Percentiles rank a stretch among this genome's conserved stretches.
phyloP scores from a whole-genome alignment of 2,113 vertebrate species.

The Cynoglossus semilaevis region DNA sequence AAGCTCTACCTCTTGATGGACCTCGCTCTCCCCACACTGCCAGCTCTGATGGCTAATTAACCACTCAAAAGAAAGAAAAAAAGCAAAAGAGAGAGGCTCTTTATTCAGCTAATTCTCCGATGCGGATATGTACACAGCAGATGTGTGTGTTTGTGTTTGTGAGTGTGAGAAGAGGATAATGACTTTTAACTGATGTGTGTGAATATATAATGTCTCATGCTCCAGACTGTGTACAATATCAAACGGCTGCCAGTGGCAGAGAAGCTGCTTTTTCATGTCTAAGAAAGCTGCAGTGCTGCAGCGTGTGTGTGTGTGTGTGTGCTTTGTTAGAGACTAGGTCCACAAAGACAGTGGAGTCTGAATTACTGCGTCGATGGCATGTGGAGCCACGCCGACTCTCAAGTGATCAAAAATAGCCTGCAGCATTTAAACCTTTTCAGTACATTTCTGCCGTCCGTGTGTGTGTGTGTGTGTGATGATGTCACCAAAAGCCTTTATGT shows the following conservation, averaged over 20 bases:
- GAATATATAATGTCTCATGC: slow-evolving; percentile 47
- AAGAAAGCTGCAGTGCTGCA: slow-evolving; percentile 19
- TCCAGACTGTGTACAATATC: slow-evolving; percentile 40
- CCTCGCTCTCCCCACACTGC: slow-evolving; percentile 56
- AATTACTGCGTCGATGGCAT: not conserved
- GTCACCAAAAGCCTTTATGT: too few relatives aligned
- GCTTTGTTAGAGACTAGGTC: slow-evolving; percentile 27
- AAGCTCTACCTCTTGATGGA: slow-evolving; percentile 76
- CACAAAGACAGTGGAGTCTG: slow-evolving; percentile 12
- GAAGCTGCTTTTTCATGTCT: slow-evolving; percentile 32
- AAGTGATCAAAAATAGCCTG: not conserved
- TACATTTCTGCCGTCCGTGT: too few relatives aligned
- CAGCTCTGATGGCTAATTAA: slow-evolving; percentile 74
- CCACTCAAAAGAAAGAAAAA: slow-evolving; percentile 66
- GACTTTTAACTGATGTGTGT: slow-evolving; percentile 66
- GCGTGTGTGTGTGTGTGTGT: slow-evolving; percentile 14
- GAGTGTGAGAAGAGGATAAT: slow-evolving; percentile 62
- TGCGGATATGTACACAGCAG: slow-evolving; percentile 53
- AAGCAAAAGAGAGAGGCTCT: slow-evolving; percentile 50
- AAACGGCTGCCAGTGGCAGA: slow-evolving; percentile 37
- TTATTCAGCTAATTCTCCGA: slow-evolving; percentile 71
- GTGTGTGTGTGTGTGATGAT: too few relatives aligned
- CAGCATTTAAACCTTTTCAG: too few relatives aligned
- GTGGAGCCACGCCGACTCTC: not conserved
- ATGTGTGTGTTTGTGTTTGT: slow-evolving; percentile 45